Evolutionary conservation across 1,140 invertebrate genomes (phyloP), one percentile per base, ranked within the genome.

Genomic region (Lucilia cuprina): DNA sequence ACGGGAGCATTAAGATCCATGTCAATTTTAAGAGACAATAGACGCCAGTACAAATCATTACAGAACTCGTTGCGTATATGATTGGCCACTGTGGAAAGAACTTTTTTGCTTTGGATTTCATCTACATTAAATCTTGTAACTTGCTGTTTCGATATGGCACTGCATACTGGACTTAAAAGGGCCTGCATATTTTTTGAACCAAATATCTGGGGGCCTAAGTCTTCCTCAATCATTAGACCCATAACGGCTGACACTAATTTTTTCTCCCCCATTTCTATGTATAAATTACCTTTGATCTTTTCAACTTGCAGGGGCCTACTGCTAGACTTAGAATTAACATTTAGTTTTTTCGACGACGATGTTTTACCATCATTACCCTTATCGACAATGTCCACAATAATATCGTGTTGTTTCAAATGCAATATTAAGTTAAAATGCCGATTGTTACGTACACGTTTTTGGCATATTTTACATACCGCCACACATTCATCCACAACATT

Each of bases 381-480:
- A n/a, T n/a, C 14, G 14, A 7, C 14, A 10, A 10, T 41, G 10
- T 41, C 41, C 13, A 78, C 41, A n/a, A 35, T 14, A 14, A 78
- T 47, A 7, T n/a, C 41, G 35, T 78, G 75, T 10, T 19, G 13
- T 14, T 41, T 14, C 19, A 78, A 10, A 41, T 78, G 75, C 10
- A n/a, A 17, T 8, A 5, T 14, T n/a, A 78, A 78, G 41, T 78
- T 78, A 47, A 78, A 78, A 1, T 19, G 13, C 10, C 75, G 75
- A 47, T 78, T 78, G 17, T 47, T 78, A n/a, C 75, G 13, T 34
- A 78, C 41, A 9, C 34, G 75, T 41, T 5, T 78, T 0, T 35
- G 5, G n/a, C 75, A 78, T 47, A 78, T 78, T 78, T 78, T 78
- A 25, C 75, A 78, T n/a, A 41, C 35, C 17, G 75, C 75, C 17